A percentile compares a stretch with the other conserved stretches of the same genome.
phyloP scores from a whole-genome alignment of 2,888 invertebrate species.

The Drosophila sordidula region DNA sequence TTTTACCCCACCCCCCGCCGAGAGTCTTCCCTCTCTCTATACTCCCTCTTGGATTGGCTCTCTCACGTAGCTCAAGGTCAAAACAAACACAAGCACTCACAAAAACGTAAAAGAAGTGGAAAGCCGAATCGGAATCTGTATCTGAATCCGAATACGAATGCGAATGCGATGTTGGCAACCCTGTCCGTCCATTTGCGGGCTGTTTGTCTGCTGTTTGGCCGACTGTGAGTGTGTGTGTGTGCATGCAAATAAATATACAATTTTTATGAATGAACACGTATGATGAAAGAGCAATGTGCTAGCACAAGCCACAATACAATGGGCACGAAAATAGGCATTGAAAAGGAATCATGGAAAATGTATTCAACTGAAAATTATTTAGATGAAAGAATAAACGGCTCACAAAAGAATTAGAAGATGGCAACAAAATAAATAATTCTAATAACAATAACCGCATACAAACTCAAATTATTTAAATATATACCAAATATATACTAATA shows the following conservation, averaged over 20 bases:
- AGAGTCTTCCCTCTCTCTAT: background rate
- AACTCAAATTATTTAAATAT: too few species aligned
- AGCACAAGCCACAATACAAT: conserved; percentile 48
- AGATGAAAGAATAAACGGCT: conserved; percentile 2
- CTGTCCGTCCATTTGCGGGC: conserved; percentile 27
- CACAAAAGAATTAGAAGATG: background rate
- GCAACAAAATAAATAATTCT: background rate
- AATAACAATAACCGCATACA: background rate
- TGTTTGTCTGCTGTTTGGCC: conserved; percentile 30
- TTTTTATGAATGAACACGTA: conserved; percentile 81
- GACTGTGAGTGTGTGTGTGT: conserved; percentile 21
- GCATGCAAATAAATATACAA: conserved; percentile 79
- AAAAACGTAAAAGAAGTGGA: conserved; percentile 15
- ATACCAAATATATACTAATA: too few species aligned
- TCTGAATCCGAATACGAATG: conserved; percentile 20
- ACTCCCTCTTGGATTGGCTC: conserved; percentile 11
- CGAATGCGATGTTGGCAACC: conserved; percentile 18
- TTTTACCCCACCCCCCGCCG: background rate
- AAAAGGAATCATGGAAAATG: background rate
- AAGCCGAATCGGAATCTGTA: conserved; percentile 24
- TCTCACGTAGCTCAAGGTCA: conserved; percentile 70
- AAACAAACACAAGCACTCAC: conserved; percentile 29
- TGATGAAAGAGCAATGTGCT: conserved; percentile 71
- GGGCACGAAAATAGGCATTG: conserved; percentile 22
- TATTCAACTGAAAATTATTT: conserved; percentile 2